Base-by-base conservation (phyloP, 2,797 vertebrate genomes). In the Mormyrus proboscirostris region DNA sequence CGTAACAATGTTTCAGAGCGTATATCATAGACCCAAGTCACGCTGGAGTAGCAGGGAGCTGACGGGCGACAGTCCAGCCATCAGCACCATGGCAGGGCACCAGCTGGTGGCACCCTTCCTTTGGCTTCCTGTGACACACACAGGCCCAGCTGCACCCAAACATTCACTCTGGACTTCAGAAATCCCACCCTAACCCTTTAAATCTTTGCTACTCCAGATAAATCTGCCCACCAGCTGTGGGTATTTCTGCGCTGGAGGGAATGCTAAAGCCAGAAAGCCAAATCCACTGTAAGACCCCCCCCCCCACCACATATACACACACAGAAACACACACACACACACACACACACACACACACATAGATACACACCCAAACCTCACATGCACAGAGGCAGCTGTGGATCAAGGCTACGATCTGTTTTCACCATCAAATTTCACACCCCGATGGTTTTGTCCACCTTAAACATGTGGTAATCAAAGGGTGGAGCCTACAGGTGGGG, bases 101-200 rank as follows among this genome's bases (percentile, higher is more conserved):
- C 25, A 33, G 33, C 51, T 87, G 14, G 5, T 87, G 16, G 4
- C 14, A 3, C 5, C 19, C 19, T 47, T n/a, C 19, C 41, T 82
- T 82, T 82, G 76, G 76, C 38, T 79, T 79, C 73, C 33, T 19
- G 73, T 8, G 73, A 38, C 73, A 84, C 22, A 25, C 0, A 50
- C 22, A 85, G n/a, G 22, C n/a, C 76, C 53, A 62, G 51, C 76
- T 83, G 53, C 73, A 79, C 53, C 51, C 25, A 44, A 79, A 44
- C 33, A 85, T 85, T 85, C 82, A 84, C 47, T 84, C 82, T 93
- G 76, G 86, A 9, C 50, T 86, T 88, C 57, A 47, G 51, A 19
- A 88, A 44, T 22, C 12, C 38, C 38, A 47, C 19, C n/a, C 86
- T 65, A 62, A 47, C 38, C 59, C 38, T 47, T 44, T 65, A 65